Evolutionary conservation across 2,113 vertebrate genomes (phyloP), one percentile per base, ranked within the genome.

Genomic region (Pterophyllum scalare): DNA sequence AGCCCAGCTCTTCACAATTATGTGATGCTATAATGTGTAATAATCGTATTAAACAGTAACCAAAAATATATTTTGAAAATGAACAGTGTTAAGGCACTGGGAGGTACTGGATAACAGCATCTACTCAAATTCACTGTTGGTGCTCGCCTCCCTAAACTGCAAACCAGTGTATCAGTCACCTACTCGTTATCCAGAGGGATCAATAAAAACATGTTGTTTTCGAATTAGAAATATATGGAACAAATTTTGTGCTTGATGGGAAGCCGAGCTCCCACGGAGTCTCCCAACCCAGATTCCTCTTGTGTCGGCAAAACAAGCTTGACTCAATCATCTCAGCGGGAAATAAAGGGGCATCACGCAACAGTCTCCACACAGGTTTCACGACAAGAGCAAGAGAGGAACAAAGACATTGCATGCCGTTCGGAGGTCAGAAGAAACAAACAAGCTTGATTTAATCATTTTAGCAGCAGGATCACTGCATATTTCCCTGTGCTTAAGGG

Each of bases 241-340:
- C 11, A 56, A 89, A 82, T 82, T 79, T 35, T 8, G 31, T n/a
- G 75, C 77, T 46, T 31, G 35, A 31, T 58, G 49, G 52, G 54
- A 81, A 84, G 60, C 38, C 13, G 75, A 31, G 76, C 52, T 74
- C 88, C 77, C 40, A 62, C 65, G 54, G 56, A 87, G 79, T 59
- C 65, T 76, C 60, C 74, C 11, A 19, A 77, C 65, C 62, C 82
- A 46, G 84, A 89, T 82, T 88, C 87, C 38, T 87, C 24, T 40
- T 35, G 33, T 59, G 79, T 67, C 24, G 40, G 46, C 74, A 79
- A 40, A 75, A 87, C 85, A 80, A 85, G 81, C 84, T 80, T 75
- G 75, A 85, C 82, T 88, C 74, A 85, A 79, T 90, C 77, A 79
- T 89, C 87, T 74, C 80, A 60, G 80, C 58, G 26, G 87, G 90